phyloP scores from a whole-genome alignment of 2,888 invertebrate genomes.

The Pterobdella sp. region DNA sequence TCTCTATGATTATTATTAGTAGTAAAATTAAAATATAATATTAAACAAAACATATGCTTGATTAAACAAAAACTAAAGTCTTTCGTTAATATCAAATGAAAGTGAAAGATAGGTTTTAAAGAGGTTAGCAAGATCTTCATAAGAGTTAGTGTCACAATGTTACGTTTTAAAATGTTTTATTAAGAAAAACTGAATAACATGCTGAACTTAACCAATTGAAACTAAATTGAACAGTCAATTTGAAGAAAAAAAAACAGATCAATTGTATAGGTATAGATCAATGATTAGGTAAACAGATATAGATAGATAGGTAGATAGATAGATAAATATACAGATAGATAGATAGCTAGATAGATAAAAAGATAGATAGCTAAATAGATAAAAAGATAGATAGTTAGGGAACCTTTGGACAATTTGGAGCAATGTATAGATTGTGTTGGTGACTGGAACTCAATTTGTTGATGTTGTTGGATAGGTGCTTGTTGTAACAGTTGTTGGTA shows the following conservation, averaged over 20 bases:
- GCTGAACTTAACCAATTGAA: neutral
- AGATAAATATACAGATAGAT: too few species aligned
- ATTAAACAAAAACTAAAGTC: neutral
- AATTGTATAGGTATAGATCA: neutral
- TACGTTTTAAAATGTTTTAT: neutral
- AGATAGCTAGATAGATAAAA: too few species aligned
- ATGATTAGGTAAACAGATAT: too few species aligned
- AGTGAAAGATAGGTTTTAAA: neutral
- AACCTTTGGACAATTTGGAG: neutral
- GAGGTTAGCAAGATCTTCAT: neutral
- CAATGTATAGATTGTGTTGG: neutral
- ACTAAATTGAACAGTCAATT: neutral
- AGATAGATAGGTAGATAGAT: too few species aligned
- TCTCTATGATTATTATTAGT: slow-evolving; percentile 19
- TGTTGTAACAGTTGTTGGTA: slow-evolving; percentile 2
- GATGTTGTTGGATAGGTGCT: neutral
- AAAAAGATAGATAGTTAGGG: neutral
- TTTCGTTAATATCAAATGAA: neutral
- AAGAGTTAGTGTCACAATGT: neutral
- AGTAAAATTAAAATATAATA: neutral
- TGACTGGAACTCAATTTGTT: neutral
- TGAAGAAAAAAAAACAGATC: neutral
- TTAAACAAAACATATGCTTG: neutral
- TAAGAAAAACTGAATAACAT: neutral
- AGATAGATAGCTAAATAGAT: too few species aligned